Conservation (phyloP, 2,888 invertebrate species). For the Rhaphigaster nebulosa region DNA sequence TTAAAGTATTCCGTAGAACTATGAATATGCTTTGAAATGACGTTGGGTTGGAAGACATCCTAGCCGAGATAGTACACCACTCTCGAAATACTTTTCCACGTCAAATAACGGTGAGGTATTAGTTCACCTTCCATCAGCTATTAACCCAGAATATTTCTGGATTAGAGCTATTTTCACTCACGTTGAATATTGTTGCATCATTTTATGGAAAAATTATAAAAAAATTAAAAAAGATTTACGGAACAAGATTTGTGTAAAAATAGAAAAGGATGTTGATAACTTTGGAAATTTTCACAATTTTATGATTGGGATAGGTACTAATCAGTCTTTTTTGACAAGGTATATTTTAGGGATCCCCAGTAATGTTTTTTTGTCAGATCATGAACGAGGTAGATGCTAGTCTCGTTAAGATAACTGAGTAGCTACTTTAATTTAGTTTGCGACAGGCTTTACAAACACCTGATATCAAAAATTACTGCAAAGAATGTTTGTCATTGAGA, state of each 20-base stretch:
- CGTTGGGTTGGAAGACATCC: slow-evolving; percentile 16
- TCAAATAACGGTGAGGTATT: neutral
- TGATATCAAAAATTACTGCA: too few relatives aligned
- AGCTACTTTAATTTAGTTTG: too few relatives aligned
- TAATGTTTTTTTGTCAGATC: too few relatives aligned
- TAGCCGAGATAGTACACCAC: neutral
- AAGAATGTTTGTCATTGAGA: too few relatives aligned
- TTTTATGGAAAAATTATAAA: neutral
- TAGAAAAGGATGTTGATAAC: neutral
- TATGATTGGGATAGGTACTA: too few relatives aligned
- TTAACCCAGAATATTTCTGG: neutral
- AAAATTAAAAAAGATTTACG: neutral
- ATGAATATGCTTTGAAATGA: neutral
- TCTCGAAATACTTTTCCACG: slow-evolving; percentile 4
- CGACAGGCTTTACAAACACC: too few relatives aligned
- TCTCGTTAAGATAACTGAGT: too few relatives aligned
- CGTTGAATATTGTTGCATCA: neutral
- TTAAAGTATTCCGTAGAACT: neutral
- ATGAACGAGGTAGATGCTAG: too few relatives aligned
- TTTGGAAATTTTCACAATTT: too few relatives aligned
- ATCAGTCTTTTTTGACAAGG: too few relatives aligned
- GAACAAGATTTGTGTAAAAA: neutral
- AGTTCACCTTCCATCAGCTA: slow-evolving; percentile 9
- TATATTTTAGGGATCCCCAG: too few relatives aligned
- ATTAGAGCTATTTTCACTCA: neutral